Percentiles rank a stretch among this genome's conserved stretches.
Conservation (phyloP, 2,888 invertebrate species). For the Lasioglossum oenotherae region DNA sequence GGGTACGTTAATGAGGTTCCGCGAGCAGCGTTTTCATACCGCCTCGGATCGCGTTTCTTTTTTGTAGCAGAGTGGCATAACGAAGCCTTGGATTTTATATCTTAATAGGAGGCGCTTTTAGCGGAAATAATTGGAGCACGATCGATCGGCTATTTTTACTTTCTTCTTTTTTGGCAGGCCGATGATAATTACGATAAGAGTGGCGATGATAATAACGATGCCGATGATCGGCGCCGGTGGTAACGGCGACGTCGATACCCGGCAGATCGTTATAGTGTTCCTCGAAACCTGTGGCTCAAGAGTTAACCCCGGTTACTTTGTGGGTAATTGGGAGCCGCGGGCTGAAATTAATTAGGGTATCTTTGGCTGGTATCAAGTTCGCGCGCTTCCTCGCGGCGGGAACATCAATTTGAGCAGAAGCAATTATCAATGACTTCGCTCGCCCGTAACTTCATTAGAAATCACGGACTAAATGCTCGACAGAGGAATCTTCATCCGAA, state of each 20-base stretch:
- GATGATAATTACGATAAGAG: slow-evolving; percentile 6
- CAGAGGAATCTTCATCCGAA: background rate
- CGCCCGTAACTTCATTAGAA: background rate
- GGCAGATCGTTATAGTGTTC: slow-evolving; percentile 2
- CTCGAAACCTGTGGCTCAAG: background rate
- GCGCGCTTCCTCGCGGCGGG: background rate
- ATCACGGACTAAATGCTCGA: background rate
- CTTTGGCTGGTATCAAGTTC: background rate
- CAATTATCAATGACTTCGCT: slow-evolving; percentile 2
- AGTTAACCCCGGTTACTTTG: slow-evolving; percentile 16
- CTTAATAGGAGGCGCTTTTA: background rate
- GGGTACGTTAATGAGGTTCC: background rate
- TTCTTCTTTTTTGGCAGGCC: background rate
- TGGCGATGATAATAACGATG: background rate
- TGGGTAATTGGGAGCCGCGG: slow-evolving; percentile 4
- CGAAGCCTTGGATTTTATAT: background rate
- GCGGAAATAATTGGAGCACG: background rate
- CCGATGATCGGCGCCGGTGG: background rate
- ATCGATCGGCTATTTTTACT: background rate
- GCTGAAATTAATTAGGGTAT: slow-evolving; percentile 16
- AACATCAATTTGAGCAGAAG: background rate
- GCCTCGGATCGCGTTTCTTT: background rate
- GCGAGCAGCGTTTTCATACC: background rate
- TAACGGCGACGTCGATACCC: background rate
- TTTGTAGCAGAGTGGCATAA: background rate